phyloP scores from a whole-genome alignment of 2,113 vertebrate genomes.

The Pygoscelis adeliae region DNA sequence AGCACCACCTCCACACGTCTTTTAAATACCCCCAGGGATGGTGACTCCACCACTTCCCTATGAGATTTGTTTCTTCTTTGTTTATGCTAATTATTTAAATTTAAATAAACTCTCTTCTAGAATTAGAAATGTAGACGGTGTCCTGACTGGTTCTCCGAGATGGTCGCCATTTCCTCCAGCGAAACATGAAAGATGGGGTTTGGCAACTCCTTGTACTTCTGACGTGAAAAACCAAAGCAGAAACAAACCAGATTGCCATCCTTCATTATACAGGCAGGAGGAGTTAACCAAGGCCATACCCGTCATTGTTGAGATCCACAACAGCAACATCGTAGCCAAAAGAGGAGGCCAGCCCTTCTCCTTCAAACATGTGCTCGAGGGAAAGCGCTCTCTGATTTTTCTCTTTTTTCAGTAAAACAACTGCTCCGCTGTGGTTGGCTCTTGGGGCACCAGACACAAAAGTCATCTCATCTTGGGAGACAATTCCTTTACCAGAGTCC shows the following conservation, averaged over 20 bases:
- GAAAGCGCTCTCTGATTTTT: slow-evolving; percentile 76
- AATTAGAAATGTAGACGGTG: background rate
- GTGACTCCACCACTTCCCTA: background rate
- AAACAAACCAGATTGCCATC: background rate
- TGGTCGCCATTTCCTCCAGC: background rate
- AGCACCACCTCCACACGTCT: background rate
- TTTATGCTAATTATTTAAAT: background rate
- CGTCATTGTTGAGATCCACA: slow-evolving; percentile 91
- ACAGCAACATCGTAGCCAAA: slow-evolving; percentile 96
- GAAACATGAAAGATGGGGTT: background rate
- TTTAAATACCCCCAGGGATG: background rate
- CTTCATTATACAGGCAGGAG: background rate
- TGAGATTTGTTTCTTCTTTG: background rate
- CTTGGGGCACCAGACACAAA: slow-evolving; percentile 95
- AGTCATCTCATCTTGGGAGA: slow-evolving; percentile 80
- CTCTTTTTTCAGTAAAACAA: slow-evolving; percentile 86
- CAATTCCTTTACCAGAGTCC: slow-evolving; percentile 90
- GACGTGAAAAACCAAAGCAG: background rate
- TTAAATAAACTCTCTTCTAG: background rate
- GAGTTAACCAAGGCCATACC: slow-evolving; percentile 72
- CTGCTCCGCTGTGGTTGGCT: slow-evolving; percentile 93
- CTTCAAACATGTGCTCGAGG: slow-evolving; percentile 84
- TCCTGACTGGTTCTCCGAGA: background rate
- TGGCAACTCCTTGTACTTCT: background rate
- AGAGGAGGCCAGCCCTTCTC: slow-evolving; percentile 91